Conservation (phyloP, 2,797 vertebrate species). For the Danio jaintianensis region DNA sequence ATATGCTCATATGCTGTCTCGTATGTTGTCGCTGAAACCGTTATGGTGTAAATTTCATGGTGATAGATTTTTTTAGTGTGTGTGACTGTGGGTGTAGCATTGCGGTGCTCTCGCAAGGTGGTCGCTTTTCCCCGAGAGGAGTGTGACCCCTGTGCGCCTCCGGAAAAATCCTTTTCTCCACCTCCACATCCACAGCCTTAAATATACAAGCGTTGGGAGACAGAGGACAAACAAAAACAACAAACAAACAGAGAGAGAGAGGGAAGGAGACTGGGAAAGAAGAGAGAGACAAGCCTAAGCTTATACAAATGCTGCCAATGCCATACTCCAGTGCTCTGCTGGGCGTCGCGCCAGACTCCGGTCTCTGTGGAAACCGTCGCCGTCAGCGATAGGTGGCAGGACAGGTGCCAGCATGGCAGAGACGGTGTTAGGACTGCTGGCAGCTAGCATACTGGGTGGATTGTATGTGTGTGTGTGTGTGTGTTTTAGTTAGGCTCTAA, state of each 20-base stretch:
- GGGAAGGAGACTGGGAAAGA: conserved; percentile 17
- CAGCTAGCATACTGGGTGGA: conserved; percentile 43
- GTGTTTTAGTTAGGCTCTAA: conserved; percentile 50
- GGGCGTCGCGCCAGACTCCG: conserved; percentile 69
- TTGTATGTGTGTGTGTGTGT: conserved; percentile 46
- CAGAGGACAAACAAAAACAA: conserved; percentile 42
- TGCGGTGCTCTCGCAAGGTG: conserved; percentile 14
- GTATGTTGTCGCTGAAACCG: conserved; percentile 28
- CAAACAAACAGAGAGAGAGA: conserved; percentile 32
- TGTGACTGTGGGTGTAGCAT: conserved; percentile 27
- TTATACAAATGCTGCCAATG: conserved; percentile 59
- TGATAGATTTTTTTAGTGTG: conserved; percentile 20
- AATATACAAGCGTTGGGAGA: conserved; percentile 42
- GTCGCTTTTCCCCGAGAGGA: conserved; percentile 23
- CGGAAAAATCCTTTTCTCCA: conserved; percentile 48
- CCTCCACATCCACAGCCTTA: conserved; percentile 48
- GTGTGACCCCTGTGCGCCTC: conserved; percentile 32
- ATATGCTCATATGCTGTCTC: conserved; percentile 32
- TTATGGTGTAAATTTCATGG: conserved; percentile 9
- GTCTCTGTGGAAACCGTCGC: conserved; percentile 71
- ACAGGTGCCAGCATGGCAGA: conserved; percentile 71
- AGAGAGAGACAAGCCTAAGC: conserved; percentile 14
- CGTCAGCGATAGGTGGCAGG: conserved; percentile 71
- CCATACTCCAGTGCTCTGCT: conserved; percentile 61
- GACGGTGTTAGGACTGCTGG: conserved; percentile 50